Evolutionary conservation across 53 echinoderm and acorn worm species (phyloP), one percentile per base, ranked within the genome.

Genomic region (Henricia sp.): DNA sequence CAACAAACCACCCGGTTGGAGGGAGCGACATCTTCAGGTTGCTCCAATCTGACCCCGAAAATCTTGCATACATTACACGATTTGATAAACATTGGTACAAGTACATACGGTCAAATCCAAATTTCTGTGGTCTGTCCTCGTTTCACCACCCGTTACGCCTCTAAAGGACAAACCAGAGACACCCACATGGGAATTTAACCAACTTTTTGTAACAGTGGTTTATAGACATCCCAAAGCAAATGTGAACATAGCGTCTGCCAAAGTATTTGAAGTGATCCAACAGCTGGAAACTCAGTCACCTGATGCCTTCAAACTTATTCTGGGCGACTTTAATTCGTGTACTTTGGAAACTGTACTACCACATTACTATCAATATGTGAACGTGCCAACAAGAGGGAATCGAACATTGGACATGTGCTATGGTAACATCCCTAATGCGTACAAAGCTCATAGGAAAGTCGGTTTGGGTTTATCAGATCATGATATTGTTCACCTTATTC

Each of bases 221-320:
- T 53, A 53, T 21, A 53, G 16, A 6, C 53, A 53, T 21, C 53
- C 53, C 19, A 53, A 16, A 17, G 9, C 53, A 3, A 21, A 53
- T 53, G 53, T 53, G 19, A 17, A 53, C 19, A n/a, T n/a, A n/a
- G n/a, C n/a, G n/a, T n/a, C n/a, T n/a, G 53, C 53, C 21, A 53
- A 53, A 21, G 21, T 53, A 17, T 21, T n/a, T 53, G 53, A 53
- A 53, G 21, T 17, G 3, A 17, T 53, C 19, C 53, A 53, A 21
- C 53, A 53, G 21, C 53, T 53, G 16, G 53, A 53, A 53, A 53
- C 53, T 17, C 16, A 53, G 21, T 53, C 53, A 53, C 53, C 8
- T 3, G 53, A 53, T 53, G 53, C 53, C 3, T 53, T 53, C 53
- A 53, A 53, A 53, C 53, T 53, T 53, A 53, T 53, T 53, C 19